Conservation (phyloP, 2,888 invertebrate genomes). For the Ennomos quercinarius region DNA sequence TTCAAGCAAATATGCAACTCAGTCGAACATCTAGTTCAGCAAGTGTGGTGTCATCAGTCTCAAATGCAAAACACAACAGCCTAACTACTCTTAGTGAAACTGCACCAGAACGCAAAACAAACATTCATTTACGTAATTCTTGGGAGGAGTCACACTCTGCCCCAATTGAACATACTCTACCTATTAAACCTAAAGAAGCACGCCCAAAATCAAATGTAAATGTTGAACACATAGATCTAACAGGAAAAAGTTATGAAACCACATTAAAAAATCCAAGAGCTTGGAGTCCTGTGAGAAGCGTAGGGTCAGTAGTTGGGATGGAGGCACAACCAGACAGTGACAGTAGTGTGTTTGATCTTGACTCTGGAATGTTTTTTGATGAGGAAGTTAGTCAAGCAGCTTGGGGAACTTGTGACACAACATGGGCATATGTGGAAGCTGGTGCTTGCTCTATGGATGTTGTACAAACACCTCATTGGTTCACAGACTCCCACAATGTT, state of each 20-base stretch:
- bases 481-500: conserved; percentile 86
- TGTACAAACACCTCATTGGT: conserved; percentile 92
- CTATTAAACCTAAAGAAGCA: conserved; percentile 77
- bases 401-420: conserved; percentile 92
- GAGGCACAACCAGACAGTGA: conserved; percentile 95
- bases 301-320: conserved; percentile 93
- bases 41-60: conserved; percentile 88
- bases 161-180: conserved; percentile 89
- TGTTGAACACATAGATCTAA: conserved; percentile 81
- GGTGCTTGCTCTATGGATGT: conserved; percentile 92
- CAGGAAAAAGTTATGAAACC: conserved; percentile 89
- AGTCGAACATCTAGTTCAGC: conserved; percentile 93
- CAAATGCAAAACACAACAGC: conserved; percentile 89
- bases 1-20: conserved; percentile 92
- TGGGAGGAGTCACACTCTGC: conserved; percentile 91
- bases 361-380: conserved; percentile 92
- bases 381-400: conserved; percentile 90
- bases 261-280: conserved; percentile 92
- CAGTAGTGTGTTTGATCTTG: conserved; percentile 92
- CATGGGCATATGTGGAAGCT: conserved; percentile 93
- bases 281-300: conserved; percentile 95
- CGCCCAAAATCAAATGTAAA: conserved; percentile 65
- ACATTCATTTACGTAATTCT: conserved; percentile 85
- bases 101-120: conserved; percentile 72
- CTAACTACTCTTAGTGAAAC: conserved; percentile 81